Base-by-base conservation (phyloP, 2,113 vertebrate genomes). In the Myrmophylax atrothorax region DNA sequence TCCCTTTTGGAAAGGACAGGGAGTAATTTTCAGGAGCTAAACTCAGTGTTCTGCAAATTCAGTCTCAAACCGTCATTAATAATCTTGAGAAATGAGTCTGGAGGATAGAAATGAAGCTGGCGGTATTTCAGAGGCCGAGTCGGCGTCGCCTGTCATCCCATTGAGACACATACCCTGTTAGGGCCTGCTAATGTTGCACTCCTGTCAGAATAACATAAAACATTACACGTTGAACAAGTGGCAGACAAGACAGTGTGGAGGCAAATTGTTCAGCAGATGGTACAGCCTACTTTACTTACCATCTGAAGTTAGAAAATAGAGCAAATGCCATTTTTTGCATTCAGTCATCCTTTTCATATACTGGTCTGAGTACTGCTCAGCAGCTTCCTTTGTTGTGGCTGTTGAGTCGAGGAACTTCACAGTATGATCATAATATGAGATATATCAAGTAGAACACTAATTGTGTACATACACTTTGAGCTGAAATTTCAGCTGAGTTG, bases 201-300 rank as follows among this genome's bases (percentile, higher is more conserved):
- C 85, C 86, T 96, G 93, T 97, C 95, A 96, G 46, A 89, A 18
- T 89, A 72, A 74, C 81, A 87, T 73, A 95, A 64, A 96, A 84
- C 86, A 75, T 84, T 60, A 68, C 76, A 69, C 60, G 67, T 94
- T 91, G 84, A 96, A 94, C 84, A 84, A 72, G 84, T 73, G 80
- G 63, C 84, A 91, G 93, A 93, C 22, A 42, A 94, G 87, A 94
- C 88, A 92, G 55, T 6, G 7, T 63, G 67, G 40, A 94, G 73
- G 91, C 60, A 96, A 94, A 92, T 84, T 95, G 82, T 87, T 96
- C 90, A 78, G 93, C 93, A 95, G 95, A 96, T 94, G 95, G 95
- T 80, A 97, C 81, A 91, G 81, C 83, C 56, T 92, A 64, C 69
- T 96, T 90, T 81, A 70, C 69, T 95, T 69, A 78, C 75, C 35